Conservation (phyloP, 2,888 invertebrate species). For the Lapara coniferarum region DNA sequence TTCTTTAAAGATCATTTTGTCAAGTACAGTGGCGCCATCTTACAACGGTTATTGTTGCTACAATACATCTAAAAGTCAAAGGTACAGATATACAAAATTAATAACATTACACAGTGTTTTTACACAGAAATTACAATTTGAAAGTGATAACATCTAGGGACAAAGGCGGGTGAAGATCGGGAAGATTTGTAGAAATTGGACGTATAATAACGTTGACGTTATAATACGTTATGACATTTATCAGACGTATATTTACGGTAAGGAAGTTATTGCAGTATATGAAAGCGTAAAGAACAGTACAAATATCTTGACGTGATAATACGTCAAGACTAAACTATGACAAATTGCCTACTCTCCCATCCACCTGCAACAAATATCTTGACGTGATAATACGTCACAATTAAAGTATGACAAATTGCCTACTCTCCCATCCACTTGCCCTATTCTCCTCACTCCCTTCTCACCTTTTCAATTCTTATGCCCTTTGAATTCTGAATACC, state of each 20-base stretch:
- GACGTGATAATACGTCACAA: too few relatives aligned
- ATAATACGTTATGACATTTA: not conserved
- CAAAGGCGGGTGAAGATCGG: not conserved
- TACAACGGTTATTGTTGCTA: not conserved
- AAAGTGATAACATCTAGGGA: not conserved
- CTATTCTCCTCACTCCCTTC: too few relatives aligned
- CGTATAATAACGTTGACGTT: not conserved
- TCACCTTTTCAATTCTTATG: too few relatives aligned
- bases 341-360: too few relatives aligned
- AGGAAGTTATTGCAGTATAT: too few relatives aligned
- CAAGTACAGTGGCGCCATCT: conserved; percentile 4
- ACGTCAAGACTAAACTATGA: too few relatives aligned
- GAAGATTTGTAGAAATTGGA: not conserved
- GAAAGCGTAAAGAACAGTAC: too few relatives aligned
- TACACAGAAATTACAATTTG: not conserved
- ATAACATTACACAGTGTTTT: not conserved
- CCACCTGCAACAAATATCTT: too few relatives aligned
- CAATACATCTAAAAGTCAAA: not conserved
- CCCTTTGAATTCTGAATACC: too few relatives aligned
- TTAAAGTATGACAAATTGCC: too few relatives aligned
- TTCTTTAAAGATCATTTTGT: not conserved
- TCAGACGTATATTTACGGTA: not conserved
- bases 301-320: too few relatives aligned
- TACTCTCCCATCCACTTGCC: too few relatives aligned
- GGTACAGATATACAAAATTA: not conserved